Conservation (phyloP, 2,888 invertebrate genomes). For the Notodonta dromedarius region DNA sequence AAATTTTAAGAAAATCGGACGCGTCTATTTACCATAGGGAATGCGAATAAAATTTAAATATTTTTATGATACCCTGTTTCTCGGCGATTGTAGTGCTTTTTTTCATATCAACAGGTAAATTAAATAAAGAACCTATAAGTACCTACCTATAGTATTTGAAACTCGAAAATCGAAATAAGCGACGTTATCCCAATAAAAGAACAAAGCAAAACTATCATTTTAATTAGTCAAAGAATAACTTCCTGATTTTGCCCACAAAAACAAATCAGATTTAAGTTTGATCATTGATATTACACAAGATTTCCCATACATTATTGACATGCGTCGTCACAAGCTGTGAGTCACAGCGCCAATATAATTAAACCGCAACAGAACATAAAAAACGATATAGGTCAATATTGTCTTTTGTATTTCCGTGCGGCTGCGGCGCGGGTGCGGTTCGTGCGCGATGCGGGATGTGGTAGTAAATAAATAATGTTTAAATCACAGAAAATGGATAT, state of each 20-base stretch:
- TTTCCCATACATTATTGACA: no score
- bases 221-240: no score
- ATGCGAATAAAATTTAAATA: conserved; percentile 27
- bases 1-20: conserved; percentile 58
- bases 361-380: conserved; percentile 6
- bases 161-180: no score
- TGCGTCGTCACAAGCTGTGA: background rate
- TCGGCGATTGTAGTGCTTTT: background rate
- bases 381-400: background rate
- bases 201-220: no score
- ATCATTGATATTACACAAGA: no score
- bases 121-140: background rate
- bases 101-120: background rate
- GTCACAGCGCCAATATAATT: background rate
- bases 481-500: background rate
- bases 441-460: conserved; percentile 7
- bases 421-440: conserved; percentile 1
- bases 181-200: no score
- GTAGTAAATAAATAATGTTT: conserved; percentile 2
- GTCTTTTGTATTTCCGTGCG: conserved; percentile 3
- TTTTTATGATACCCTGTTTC: conserved; percentile 16
- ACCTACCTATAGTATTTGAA: background rate
- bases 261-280: no score
- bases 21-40: conserved; percentile 27
- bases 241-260: no score